A percentile compares a stretch with the other conserved stretches of the same genome.
Conservation (phyloP, 2,888 invertebrate genomes). For the Mimas tiliae region DNA sequence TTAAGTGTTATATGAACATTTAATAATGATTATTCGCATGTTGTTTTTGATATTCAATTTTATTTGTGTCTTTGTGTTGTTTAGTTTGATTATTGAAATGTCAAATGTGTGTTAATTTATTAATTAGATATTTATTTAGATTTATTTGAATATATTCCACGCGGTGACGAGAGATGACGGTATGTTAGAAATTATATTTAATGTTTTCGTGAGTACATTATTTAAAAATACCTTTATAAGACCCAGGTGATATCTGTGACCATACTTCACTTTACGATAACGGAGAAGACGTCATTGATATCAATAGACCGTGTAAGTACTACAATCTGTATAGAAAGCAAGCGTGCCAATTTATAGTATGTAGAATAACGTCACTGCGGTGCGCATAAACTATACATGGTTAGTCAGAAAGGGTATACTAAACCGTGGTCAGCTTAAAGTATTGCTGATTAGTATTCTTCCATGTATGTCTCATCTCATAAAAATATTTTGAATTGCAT, state of each 20-base stretch:
- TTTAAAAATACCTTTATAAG: background rate
- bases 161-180: conserved; percentile 6
- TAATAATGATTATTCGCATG: conserved; percentile 5
- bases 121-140: conserved; percentile 14
- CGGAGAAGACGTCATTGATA: no score
- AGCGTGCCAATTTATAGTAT: no score
- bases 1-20: conserved; percentile 10
- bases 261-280: background rate
- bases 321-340: no score
- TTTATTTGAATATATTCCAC: conserved; percentile 3
- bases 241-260: background rate
- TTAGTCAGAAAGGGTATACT: no score
- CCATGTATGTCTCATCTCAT: no score
- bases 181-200: background rate
- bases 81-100: conserved; percentile 9
- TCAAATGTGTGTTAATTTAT: conserved; percentile 23
- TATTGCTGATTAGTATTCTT: no score
- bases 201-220: background rate
- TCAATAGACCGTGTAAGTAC: no score
- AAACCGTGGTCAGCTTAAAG: no score
- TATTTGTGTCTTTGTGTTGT: conserved; percentile 21
- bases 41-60: conserved; percentile 23
- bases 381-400: no score
- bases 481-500: no score
- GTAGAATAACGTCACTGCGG: no score